Evolutionary conservation across 2,113 vertebrate species (phyloP), one percentile per base, ranked within the genome.

Genomic region (Corythaixoides concolor): DNA sequence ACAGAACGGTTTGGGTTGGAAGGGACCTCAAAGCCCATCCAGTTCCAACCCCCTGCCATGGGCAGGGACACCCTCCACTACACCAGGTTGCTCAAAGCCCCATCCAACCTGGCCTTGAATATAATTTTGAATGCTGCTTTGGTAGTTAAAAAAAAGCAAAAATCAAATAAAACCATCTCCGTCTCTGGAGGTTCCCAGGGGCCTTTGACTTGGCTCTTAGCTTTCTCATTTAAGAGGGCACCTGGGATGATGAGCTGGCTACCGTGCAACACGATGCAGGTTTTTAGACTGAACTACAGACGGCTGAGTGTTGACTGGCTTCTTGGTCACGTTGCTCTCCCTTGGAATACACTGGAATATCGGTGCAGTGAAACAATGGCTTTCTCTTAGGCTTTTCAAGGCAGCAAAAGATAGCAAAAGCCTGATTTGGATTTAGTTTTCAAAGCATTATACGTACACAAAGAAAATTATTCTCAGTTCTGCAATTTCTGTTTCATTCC

Each of bases 221-320:
- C 26, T 37, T 30, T 66, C 20, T n/a, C 20, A 2, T 12, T 24
- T 26, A 14, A n/a, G 21, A 6, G 4, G 14, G 11, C 35, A 32
- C 18, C 52, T 52, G 0, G 3, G 37, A 1, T 12, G 5, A 15
- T 1, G 24, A 32, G 50, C 52, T 45, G 37, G 43, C 30, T 37
- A 3, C 80, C 3, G 1, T 2, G 55, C 11, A 5, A 5, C 1
- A 12, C 1, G 24, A 0, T 26, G 28, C 28, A 14, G 28, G 39
- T 16, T n/a, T 30, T 24, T 58, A 30, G 4, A 39, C 45, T 13
- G 33, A 45, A 4, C 50, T 11, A 1, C 5, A 24, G 52, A 4
- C 1, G 5, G 68, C 3, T 23, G 53, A 7, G 14, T 26, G 0
- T 24, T 4, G 20, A 1, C n/a, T 6, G n/a, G 39, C 45, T 17